Percentiles rank a stretch among this genome's conserved stretches.
phyloP scores from a whole-genome alignment of 2,888 invertebrate genomes.

The Nephrotoma flavescens region DNA sequence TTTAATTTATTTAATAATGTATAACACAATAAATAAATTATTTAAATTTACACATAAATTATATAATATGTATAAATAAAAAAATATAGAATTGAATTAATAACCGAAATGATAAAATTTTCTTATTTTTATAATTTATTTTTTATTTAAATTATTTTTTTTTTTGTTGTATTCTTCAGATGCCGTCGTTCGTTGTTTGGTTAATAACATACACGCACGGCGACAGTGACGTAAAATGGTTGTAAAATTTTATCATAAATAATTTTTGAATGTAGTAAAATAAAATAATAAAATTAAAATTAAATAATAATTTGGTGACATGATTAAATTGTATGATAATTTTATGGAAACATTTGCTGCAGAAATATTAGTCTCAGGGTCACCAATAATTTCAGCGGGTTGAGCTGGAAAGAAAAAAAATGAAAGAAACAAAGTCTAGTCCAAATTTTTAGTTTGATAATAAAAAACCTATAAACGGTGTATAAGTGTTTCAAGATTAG shows the following conservation, averaged over 20 bases:
- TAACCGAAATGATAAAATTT: background rate
- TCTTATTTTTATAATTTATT: background rate
- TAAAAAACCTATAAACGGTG: too few species aligned
- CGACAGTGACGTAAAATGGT: background rate
- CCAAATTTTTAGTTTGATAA: background rate
- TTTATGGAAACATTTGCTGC: background rate
- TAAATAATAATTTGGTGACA: background rate
- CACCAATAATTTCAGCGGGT: constrained; percentile 1
- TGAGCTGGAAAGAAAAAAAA: background rate
- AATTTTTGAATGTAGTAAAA: background rate
- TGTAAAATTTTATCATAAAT: background rate
- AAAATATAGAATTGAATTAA: background rate
- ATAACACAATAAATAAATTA: background rate
- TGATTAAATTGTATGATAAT: background rate
- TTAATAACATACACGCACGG: background rate
- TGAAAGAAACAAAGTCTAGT: background rate
- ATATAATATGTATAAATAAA: background rate
- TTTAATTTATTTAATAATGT: background rate
- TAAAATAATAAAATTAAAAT: background rate
- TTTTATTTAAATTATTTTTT: background rate
- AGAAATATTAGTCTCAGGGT: background rate
- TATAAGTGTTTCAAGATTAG: too few species aligned
- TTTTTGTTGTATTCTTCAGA: background rate
- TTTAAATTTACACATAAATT: background rate
- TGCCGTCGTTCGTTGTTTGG: background rate